Evolutionary conservation across 2,113 vertebrate genomes (phyloP).

Genomic region (Microcebus griseorufus): DNA sequence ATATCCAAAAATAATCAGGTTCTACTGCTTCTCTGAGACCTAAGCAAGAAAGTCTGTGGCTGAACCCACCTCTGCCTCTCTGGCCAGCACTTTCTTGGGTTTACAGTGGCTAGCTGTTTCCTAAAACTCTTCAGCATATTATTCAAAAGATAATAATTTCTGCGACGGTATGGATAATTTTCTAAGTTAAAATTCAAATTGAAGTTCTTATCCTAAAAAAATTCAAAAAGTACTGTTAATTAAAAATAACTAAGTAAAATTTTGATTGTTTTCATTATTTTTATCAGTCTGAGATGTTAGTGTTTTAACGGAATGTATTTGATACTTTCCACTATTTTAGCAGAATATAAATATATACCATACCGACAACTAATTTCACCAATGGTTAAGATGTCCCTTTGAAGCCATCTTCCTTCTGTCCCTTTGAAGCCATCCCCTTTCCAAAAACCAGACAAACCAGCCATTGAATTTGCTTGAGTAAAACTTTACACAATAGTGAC

Average conservation of each 20-base stretch:
- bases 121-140: neutral
- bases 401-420: neutral
- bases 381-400: neutral
- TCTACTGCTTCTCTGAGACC: neutral
- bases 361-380: neutral
- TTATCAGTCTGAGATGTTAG: neutral
- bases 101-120: neutral
- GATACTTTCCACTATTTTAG: neutral
- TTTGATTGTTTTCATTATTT: neutral
- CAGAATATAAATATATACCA: neutral
- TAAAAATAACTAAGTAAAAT: neutral
- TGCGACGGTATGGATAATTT: neutral
- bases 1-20: neutral
- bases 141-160: neutral
- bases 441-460: neutral
- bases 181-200: neutral
- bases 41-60: neutral
- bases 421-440: neutral
- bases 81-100: neutral
- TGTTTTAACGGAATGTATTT: neutral
- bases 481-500: neutral
- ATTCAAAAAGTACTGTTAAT: neutral
- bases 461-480: neutral
- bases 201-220: neutral
- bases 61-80: neutral